Evolutionary conservation across 2,113 vertebrate species (phyloP).

Genomic region (Acanthochromis polyacanthus): DNA sequence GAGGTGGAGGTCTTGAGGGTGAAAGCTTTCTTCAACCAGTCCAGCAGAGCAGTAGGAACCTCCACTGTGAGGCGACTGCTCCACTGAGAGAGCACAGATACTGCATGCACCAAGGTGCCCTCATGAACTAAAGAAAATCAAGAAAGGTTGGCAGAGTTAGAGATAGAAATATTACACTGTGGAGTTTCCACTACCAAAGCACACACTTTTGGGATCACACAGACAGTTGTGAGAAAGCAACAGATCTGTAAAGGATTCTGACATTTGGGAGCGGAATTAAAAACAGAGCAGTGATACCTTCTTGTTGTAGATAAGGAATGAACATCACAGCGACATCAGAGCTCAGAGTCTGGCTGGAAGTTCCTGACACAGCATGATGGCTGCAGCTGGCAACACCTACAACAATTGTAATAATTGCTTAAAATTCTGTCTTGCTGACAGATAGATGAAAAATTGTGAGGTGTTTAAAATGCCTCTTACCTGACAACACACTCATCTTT

Average conservation of each 20-base stretch:
- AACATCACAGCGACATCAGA: slow-evolving; percentile 89
- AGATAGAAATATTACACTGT: background rate
- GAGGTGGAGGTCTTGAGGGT: slow-evolving; percentile 95
- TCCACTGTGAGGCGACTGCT: slow-evolving; percentile 90
- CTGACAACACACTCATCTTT: slow-evolving; percentile 97
- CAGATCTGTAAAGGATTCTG: background rate
- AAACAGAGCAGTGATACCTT: slow-evolving; percentile 83
- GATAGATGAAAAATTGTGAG: background rate
- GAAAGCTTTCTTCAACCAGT: slow-evolving; percentile 97
- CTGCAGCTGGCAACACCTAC: slow-evolving; percentile 95
- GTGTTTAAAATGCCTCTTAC: slow-evolving; percentile 72
- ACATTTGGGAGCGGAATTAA: background rate
- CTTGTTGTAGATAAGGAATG: slow-evolving; percentile 96
- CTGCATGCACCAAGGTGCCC: slow-evolving; percentile 92
- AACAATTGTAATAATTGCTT: background rate
- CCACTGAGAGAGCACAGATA: slow-evolving; percentile 94
- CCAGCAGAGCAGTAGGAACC: slow-evolving; percentile 89
- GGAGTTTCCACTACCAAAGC: background rate
- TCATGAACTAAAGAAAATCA: slow-evolving; percentile 89
- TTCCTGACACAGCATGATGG: slow-evolving; percentile 91
- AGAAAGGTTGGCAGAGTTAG: background rate
- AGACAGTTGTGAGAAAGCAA: background rate
- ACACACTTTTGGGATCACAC: background rate
- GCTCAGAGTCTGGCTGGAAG: slow-evolving; percentile 91
- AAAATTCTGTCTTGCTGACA: background rate